These are phyloP conservation scores for Geotrupes spiniger DNA, from an alignment of 2,888 invertebrate genomes.

Conservation along the genomic window DNA sequence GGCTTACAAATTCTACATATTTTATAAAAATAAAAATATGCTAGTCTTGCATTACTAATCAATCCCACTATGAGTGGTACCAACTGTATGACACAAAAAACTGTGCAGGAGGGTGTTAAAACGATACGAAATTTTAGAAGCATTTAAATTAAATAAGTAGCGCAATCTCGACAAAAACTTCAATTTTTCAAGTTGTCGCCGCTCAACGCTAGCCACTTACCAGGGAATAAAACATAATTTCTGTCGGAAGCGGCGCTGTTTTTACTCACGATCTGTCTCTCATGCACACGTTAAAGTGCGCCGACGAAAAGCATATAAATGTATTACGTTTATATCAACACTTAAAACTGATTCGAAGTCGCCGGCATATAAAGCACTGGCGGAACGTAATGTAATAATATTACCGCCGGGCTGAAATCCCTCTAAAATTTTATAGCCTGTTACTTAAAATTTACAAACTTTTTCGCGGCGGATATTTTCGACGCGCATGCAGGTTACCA, in stretches of 20 bases:
- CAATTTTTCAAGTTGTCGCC: slow-evolving; percentile 15
- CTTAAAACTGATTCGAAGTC: no score
- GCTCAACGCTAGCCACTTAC: slow-evolving; percentile 16
- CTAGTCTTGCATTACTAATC: no score
- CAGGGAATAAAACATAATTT: slow-evolving; percentile 11
- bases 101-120: background rate
- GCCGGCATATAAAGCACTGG: no score
- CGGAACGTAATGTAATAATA: no score
- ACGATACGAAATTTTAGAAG: slow-evolving; percentile 9
- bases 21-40: no score
- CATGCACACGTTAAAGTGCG: no score
- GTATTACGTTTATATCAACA: no score
- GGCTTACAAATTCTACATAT: no score
- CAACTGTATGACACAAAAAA: no score
- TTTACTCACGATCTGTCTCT: background rate
- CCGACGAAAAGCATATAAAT: no score
- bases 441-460: slow-evolving; percentile 21
- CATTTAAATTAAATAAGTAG: slow-evolving; percentile 14
- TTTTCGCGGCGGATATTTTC: slow-evolving; percentile 10
- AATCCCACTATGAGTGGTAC: no score
- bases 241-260: background rate
- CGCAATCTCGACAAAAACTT: slow-evolving; percentile 6
- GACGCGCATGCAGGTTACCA: slow-evolving; percentile 36
- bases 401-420: slow-evolving; percentile 13
- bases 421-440: slow-evolving; percentile 27